phyloP scores from a whole-genome alignment of 1,140 invertebrate genomes.

The Achroia grisella region DNA sequence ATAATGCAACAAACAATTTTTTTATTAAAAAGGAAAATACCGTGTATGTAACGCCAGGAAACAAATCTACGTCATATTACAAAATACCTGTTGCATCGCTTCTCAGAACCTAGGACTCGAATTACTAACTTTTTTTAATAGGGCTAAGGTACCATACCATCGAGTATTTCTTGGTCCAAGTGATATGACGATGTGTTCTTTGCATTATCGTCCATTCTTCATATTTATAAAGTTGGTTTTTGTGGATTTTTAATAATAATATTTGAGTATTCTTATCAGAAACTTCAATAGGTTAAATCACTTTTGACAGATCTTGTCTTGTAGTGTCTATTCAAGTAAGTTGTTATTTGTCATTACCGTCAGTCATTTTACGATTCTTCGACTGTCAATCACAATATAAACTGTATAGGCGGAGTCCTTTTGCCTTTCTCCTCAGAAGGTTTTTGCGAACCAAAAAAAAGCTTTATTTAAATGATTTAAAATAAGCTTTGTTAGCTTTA shows the following conservation, averaged over 20 bases:
- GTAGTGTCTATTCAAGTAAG: no score
- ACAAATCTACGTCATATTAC: slow-evolving; percentile 43
- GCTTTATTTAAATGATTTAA: no score
- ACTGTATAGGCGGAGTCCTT: no score
- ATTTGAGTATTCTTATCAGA: slow-evolving; percentile 12
- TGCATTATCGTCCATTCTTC: slow-evolving; percentile 68
- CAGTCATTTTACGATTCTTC: no score
- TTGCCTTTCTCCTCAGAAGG: no score
- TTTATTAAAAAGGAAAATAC: neutral
- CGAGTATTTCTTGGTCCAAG: slow-evolving; percentile 62
- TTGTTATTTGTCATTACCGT: no score
- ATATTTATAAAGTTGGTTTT: slow-evolving; percentile 51
- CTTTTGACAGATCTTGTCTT: no score
- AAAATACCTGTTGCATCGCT: slow-evolving; percentile 53
- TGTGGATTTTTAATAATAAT: slow-evolving; percentile 9
- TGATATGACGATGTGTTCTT: slow-evolving; percentile 59
- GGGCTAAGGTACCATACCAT: slow-evolving; percentile 33
- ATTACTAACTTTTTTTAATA: slow-evolving; percentile 31
- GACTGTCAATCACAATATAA: no score
- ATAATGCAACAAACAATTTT: neutral
- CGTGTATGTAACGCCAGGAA: slow-evolving; percentile 1
- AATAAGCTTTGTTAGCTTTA: no score
- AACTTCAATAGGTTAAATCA: slow-evolving; percentile 27
- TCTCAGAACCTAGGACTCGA: slow-evolving; percentile 43
- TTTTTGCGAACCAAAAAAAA: no score